Evolutionary conservation across 2,797 vertebrate species (phyloP), one percentile per base, ranked within the genome.

Genomic region (Peromyscus nudipes): DNA sequence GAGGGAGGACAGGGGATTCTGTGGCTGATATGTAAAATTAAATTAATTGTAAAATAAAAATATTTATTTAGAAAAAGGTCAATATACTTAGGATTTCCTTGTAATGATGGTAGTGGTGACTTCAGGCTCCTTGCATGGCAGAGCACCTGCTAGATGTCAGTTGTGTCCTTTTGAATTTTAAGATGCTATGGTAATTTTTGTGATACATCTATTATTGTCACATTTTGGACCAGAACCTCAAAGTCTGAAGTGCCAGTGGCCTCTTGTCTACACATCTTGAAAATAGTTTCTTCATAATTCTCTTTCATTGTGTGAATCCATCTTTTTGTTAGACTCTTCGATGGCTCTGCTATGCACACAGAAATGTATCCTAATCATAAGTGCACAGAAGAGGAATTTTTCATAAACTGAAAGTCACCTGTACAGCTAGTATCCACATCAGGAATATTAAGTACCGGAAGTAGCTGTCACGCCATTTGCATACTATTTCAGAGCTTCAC

Each of bases 221-320:
- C 71, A 43, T 8, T 86, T 86, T 73, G 11, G 7, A 52, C 10
- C 27, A 37, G 64, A 67, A 2, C 10, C 37, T 57, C 75, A 43
- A 80, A 81, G 1, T 82, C 31, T 96, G 75, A 93, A 89, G 83
- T 93, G 81, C 65, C 37, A 89, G 43, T 86, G 13, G 1, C 37
- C 14, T 27, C 1, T 85, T 76, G 49, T 60, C 34, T 64, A 76
- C 1, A 71, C 19, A 91, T 65, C 19, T n/a, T 85, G 43, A 67
- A n/a, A 19, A 29, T 87, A 62, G 25, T 89, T 94, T 82, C 55
- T 89, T 79, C 83, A 23, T 75, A 83, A 88, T 93, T 96, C 9
- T 60, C 6, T 84, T 95, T 71, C 12, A 16, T 10, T 90, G 27
- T 43, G 29, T 60, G 92, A 94, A 84, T 55, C 27, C n/a, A 52